These are phyloP conservation scores for Magallana angulata DNA, from an alignment of 1,140 invertebrate genomes.

Conservation along the genomic window DNA sequence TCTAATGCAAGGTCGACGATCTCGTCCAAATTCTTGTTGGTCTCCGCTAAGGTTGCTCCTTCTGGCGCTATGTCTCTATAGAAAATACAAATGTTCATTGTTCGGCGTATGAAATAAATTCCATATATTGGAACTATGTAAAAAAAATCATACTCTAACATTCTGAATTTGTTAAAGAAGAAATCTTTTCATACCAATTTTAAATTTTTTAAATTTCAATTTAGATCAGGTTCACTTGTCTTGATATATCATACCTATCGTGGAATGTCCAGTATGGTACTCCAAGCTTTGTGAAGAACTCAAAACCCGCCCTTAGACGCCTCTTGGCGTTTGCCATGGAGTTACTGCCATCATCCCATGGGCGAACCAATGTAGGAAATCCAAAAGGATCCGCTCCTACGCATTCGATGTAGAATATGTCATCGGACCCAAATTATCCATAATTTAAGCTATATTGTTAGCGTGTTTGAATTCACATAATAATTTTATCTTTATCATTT, in stretches of 20 bases:
- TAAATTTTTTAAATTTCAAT: too few species aligned
- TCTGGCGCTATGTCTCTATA: constrained; percentile 78
- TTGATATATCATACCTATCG: constrained; percentile 77
- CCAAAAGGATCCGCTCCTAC: constrained; percentile 82
- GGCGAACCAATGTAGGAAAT: constrained; percentile 79
- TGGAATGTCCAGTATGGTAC: constrained; percentile 85
- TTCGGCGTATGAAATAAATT: too few species aligned
- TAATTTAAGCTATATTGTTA: not conserved
- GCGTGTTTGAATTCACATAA: not conserved
- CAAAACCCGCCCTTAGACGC: constrained; percentile 83
- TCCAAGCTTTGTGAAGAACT: constrained; percentile 84
- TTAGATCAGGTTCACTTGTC: too few species aligned
- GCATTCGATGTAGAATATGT: not conserved
- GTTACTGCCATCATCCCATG: constrained; percentile 83
- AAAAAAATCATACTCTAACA: too few species aligned
- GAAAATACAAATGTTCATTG: not conserved
- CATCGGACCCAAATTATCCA: too few species aligned
- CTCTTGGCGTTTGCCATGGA: constrained; percentile 83
- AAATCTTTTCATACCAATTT: too few species aligned
- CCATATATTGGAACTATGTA: too few species aligned
- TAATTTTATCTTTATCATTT: too few species aligned
- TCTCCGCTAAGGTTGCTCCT: constrained; percentile 80
- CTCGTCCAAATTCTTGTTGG: constrained; percentile 82
- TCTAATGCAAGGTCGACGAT: constrained; percentile 82
- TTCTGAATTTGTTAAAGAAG: too few species aligned